Base-by-base conservation (phyloP, 2,797 vertebrate species). In the Orestias chungarensis region DNA sequence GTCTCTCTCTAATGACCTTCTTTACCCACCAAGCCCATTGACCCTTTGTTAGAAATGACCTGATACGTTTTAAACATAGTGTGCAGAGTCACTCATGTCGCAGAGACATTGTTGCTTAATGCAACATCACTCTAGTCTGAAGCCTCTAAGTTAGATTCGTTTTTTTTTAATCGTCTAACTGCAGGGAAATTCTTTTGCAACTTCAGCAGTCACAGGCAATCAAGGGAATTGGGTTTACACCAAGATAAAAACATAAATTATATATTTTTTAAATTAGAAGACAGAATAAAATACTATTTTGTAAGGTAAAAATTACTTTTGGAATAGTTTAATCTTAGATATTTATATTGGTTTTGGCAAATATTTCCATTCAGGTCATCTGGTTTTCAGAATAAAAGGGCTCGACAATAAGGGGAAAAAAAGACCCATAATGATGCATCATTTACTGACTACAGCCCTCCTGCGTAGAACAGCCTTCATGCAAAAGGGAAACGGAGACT, bases 11-110 rank as follows among this genome's bases (percentile, higher is more conserved):
- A 11, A 15, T 1, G 10, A 12, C 20, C 11, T 11, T 12, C 1
- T 29, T n/a, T 61, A 20, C 47, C 75, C 71, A 71, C 54, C 44
- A 69, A 79, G 73, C 46, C 71, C 70, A 57, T 29, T 77, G 68
- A 57, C n/a, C n/a, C 6, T 7, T 9, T 11, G 23, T 17, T 47
- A 7, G 75, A 33, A 86, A 4, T 68, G 14, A 18, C 6, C 8
- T 27, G 4, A 4, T 12, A 40, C 15, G 2, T 42, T 62, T 25
- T n/a, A 40, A 61, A 38, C 33, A 61, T 52, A 52, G n/a, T 10
- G 10, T 27, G 25, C 50, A 12, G n/a, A 52, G 12, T 11, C n/a
- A 25, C 1, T 52, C 3, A 27, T 52, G 2, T 10, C 9, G 27
- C 23, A 14, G 50, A 27, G 11, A 27, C 25, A 27, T 1, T 10